Base-by-base conservation (phyloP, 2,888 invertebrate species). In the Ligdia adustata region DNA sequence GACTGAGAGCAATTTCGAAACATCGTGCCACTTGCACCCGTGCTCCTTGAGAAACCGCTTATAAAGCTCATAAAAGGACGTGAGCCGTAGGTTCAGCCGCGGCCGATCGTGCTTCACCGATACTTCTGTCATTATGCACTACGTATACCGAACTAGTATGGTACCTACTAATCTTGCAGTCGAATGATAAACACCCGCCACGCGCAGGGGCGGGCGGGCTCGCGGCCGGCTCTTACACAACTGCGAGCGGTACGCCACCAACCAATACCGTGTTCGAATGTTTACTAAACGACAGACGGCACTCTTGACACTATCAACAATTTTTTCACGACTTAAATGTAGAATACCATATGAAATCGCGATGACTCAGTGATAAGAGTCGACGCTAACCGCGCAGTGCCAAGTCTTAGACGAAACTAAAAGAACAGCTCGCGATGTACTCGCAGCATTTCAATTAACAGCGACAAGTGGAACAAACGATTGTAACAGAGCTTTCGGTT, bases 11-110 rank as follows among this genome's bases (percentile, higher is more conserved):
- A 90, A 71, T 77, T 89, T 89, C 35, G 87, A 70, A 55, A 91
- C 71, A 71, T 90, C 89, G 63, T 87, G 88, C 90, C 89, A 91
- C 65, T 83, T 85, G 75, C 86, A 89, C 51, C 85, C 80, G 71
- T 88, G 86, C 56, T 88, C 88, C 76, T 89, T 87, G 56, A 90
- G 81, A 72, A 90, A 82, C 62, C 82, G 76, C 64, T 82, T 88
- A 72, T 89, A 90, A 28, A 90, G 72, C 53, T 86, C 86, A 62
- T 81, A 87, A 65, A 89, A 87, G 52, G 88, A 88, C 47, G 74
- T 65, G 44, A 88, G 65, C 45, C 79, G 77, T 22, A 85, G 71
- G 20, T 85, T 82, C 49, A 79, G 52, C 48, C 75, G 75, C 28
- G 72, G 55, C 14, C 75, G 76, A 41, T 79, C 76, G 52, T 73